Percentiles rank a stretch among this genome's conserved stretches.
Conservation (phyloP, 2,888 invertebrate genomes). For the Nymphalis polychloros region DNA sequence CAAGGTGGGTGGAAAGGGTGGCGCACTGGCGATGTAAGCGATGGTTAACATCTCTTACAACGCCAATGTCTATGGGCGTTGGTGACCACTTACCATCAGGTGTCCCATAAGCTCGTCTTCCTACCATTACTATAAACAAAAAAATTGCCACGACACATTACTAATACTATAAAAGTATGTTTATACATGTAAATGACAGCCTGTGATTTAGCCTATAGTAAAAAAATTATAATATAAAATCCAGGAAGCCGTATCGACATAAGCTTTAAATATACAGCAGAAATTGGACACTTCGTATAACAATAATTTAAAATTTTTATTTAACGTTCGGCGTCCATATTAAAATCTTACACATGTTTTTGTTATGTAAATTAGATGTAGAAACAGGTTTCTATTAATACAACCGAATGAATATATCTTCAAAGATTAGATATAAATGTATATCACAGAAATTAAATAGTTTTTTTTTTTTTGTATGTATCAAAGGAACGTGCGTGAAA, state of each 20-base stretch:
- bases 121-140: no score
- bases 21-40: no score
- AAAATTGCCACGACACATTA: no score
- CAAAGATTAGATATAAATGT: constrained; percentile 31
- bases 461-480: constrained; percentile 22
- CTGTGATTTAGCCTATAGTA: no score
- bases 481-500: constrained; percentile 32
- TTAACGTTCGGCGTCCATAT: constrained; percentile 17
- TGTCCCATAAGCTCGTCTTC: no score
- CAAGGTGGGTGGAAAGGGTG: no score
- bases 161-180: no score
- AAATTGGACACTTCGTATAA: neutral
- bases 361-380: constrained; percentile 27
- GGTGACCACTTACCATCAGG: no score
- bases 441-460: constrained; percentile 33
- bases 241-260: neutral
- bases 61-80: no score
- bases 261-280: no score
- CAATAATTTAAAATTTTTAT: constrained; percentile 1
- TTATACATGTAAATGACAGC: no score
- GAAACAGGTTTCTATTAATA: constrained; percentile 28
- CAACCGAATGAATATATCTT: constrained; percentile 27
- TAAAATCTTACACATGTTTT: constrained; percentile 19
- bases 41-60: no score
- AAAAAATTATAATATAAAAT: neutral